phyloP scores from a whole-genome alignment of 2,888 invertebrate genomes.

The Chaetoderma sp. region DNA sequence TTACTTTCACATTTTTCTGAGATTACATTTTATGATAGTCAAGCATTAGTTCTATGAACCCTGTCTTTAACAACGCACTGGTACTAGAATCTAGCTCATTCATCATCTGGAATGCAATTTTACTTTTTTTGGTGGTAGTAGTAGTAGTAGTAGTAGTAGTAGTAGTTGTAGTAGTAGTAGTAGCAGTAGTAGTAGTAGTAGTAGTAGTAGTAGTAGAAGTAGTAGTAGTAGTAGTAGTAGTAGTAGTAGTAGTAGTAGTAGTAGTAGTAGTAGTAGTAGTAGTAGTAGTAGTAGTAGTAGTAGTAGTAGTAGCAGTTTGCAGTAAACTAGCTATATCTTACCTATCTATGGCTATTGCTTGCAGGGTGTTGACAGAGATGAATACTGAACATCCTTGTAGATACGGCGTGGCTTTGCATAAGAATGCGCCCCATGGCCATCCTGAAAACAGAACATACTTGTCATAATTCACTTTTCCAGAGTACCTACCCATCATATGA shows the following conservation, averaged over 20 bases:
- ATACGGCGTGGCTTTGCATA: conserved; percentile 74
- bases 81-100: too few relatives aligned
- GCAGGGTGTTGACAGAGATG: conserved; percentile 74
- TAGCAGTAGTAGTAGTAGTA: conserved; percentile 28
- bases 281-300: conserved; percentile 27
- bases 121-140: too few relatives aligned
- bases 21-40: too few relatives aligned
- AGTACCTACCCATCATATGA: too few relatives aligned
- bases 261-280: conserved; percentile 25
- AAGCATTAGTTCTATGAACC: too few relatives aligned
- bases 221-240: conserved; percentile 20
- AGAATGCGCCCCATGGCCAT: conserved; percentile 73
- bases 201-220: conserved; percentile 26
- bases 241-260: conserved; percentile 27
- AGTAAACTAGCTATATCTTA: too few relatives aligned
- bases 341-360: conserved; percentile 74
- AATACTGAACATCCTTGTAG: conserved; percentile 75
- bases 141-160: conserved; percentile 22
- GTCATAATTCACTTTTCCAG: too few relatives aligned
- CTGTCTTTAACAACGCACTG: too few relatives aligned
- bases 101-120: too few relatives aligned
- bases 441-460: conserved; percentile 71
- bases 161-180: conserved; percentile 27
- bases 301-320: conserved; percentile 28
- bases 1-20: too few relatives aligned